A percentile compares a stretch with the other conserved stretches of the same genome.
phyloP scores from a whole-genome alignment of 2,113 vertebrate genomes.

The Dicaeum eximium region DNA sequence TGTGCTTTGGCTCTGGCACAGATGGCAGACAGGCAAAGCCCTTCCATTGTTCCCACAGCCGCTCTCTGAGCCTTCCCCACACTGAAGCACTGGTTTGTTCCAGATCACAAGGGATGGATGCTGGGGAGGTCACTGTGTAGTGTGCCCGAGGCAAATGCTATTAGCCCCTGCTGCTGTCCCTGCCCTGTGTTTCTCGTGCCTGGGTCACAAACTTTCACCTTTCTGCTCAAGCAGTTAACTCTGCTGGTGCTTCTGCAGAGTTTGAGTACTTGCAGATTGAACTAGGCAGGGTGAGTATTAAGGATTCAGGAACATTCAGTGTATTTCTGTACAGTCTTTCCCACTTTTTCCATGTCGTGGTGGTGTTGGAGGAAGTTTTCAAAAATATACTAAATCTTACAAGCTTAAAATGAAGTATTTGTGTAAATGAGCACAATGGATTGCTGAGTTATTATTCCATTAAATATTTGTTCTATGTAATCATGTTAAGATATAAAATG shows the following conservation, averaged over 20 bases:
- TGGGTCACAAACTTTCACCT: not conserved
- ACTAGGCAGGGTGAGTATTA: not conserved
- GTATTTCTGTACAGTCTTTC: accelerated
- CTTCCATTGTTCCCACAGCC: not conserved
- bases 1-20: not conserved
- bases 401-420: not conserved
- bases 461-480: not conserved
- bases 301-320: not conserved
- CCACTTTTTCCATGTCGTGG: not conserved
- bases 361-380: not conserved
- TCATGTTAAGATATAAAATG: not conserved
- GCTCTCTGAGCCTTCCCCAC: not conserved
- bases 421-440: not conserved
- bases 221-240: not conserved
- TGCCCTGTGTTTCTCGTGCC: accelerated
- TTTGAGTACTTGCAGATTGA: not conserved
- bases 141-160: accelerated
- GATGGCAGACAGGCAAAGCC: accelerated
- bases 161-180: not conserved
- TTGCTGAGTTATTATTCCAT: not conserved
- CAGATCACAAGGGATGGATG: not conserved
- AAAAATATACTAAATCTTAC: not conserved
- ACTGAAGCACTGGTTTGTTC: not conserved
- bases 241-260: not conserved
- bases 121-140: not conserved